Evolutionary conservation across 2,888 invertebrate genomes (phyloP), one percentile per base, ranked within the genome.

Genomic region (Ceriagrion tenellum): DNA sequence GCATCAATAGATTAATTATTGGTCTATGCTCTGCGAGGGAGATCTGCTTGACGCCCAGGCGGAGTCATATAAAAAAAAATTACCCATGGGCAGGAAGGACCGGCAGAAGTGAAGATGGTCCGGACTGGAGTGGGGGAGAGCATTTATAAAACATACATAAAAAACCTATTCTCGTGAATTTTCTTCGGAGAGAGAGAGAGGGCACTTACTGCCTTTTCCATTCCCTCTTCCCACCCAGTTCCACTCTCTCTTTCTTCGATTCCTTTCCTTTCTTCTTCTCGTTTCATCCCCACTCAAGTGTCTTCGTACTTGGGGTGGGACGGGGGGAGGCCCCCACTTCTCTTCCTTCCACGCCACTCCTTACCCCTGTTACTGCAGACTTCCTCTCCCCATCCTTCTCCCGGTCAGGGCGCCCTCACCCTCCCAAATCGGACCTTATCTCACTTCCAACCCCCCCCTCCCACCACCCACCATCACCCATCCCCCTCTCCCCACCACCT

Each of bases 161-260:
- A 69, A 93, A 93, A 63, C 93, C 69, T 93, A 69, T 93, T 69
- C 93, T 69, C 93, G 93, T 93, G 93, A 93, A 93, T 93, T 93
- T 93, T 93, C 93, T 47, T 47, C 35, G 93, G 69, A 47, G 93
- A 93, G 69, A 35, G 69, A 47, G 93, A 93, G 69, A 35, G 47
- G 47, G 93, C 93, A 47, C 69, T 47, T 47, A 63, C 69, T 81
- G 81, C 93, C 93, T 93, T 18, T 47, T 4, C 47, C 30, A 81
- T 35, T 35, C 18, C 81, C 10, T 16, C 69, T n/a, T 35, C 16
- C 81, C 81, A 35, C 81, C 81, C 81, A 12, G 16, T 30, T 30
- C n/a, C 10, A 4, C 74, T 81, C 16, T 35, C 81, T 20, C 69
- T 69, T 69, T 47, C 47, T 47, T 8, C 47, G 47, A 47, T 47